A percentile compares a stretch with the other conserved stretches of the same genome.
Conservation (phyloP, 2,888 invertebrate species). For the Epirrhoe alternata region DNA sequence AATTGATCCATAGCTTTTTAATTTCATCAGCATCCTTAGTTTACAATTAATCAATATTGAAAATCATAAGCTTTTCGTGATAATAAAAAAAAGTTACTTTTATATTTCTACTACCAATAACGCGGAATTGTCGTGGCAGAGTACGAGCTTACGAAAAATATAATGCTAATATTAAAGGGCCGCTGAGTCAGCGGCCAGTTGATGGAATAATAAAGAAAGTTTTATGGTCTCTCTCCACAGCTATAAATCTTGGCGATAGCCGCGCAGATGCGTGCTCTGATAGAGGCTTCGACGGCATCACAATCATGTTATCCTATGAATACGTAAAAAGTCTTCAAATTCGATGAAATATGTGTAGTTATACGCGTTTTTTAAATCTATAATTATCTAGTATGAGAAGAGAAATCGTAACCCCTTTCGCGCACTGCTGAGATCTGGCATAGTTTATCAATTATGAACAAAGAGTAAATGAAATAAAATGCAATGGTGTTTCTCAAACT, state of each 20-base stretch:
- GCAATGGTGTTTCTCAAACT: no score
- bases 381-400: neutral
- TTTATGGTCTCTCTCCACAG: slow-evolving; percentile 66
- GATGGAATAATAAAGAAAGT: slow-evolving; percentile 74
- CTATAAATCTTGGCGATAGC: slow-evolving; percentile 64
- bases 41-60: no score
- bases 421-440: no score
- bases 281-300: slow-evolving; percentile 56
- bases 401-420: no score
- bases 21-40: no score
- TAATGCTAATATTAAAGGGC: slow-evolving; percentile 55
- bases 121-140: neutral
- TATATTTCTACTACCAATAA: neutral
- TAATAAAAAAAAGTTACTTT: neutral
- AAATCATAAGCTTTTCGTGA: no score
- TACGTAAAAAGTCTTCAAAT: slow-evolving; percentile 16
- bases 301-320: slow-evolving; percentile 48
- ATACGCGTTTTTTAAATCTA: neutral
- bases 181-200: slow-evolving; percentile 58
- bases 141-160: slow-evolving; percentile 37
- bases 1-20: no score
- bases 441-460: no score
- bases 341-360: neutral
- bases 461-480: no score
- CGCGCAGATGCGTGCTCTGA: slow-evolving; percentile 61